Evolutionary conservation across 2,888 invertebrate species (phyloP), one percentile per base, ranked within the genome.

Genomic region (Mythimna impura): DNA sequence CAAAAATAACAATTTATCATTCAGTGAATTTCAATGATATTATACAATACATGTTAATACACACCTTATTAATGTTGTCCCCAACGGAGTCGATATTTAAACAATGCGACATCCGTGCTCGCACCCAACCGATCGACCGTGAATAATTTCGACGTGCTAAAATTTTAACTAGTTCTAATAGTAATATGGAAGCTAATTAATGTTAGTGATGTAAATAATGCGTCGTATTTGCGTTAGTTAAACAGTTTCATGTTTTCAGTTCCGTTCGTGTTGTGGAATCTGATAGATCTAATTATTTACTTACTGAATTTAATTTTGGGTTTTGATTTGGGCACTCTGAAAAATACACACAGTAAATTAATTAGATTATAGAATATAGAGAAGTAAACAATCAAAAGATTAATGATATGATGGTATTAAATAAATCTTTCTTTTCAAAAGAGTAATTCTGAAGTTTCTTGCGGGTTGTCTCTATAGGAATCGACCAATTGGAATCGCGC

Each of bases 151-250:
- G 17, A 43, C 43, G 60, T 54, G n/a, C 30, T 40, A 12, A 30
- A 10, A 43, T 57, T 50, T 5, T 17, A 66, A 66, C 77, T 60
- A 61, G 47, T 30, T 66, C 6, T 50, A 54, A 25, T 40, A 58
- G 52, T 61, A 54, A 67, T 66, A 55, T 66, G 43, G 55, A 20
- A 47, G 25, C 36, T 67, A 57, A 79, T 73, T 80, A 61, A 83
- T 80, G 50, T 64, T n/a, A 40, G 22, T 34, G 43, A n/a, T 50
- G 65, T 66, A 55, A 66, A 69, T 76, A 61, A 47, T 55, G 40
- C 22, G 22, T n/a, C 36, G 40, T 50, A 34, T 74, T 80, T 67
- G 54, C 20, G 54, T 63, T 58, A 47, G 36, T 60, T 30, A 62
- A 73, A 66, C 57, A 58, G 58, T 76, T 55, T 69, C 57, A 66